Conservation (phyloP, 2,888 invertebrate genomes). For the Drosophila colorata region DNA sequence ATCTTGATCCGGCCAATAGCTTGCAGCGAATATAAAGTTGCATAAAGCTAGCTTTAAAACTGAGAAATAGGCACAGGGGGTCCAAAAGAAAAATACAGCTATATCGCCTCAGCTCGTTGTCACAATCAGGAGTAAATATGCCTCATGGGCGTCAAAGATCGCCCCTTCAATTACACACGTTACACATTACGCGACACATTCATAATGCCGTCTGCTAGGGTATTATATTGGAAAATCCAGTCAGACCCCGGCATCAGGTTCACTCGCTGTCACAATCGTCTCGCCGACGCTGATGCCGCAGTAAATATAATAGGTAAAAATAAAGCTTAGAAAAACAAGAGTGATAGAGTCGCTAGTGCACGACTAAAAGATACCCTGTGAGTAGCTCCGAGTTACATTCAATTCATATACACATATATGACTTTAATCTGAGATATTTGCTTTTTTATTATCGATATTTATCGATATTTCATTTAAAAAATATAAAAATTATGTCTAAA, state of each 20-base stretch:
- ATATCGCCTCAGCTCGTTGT: too few relatives aligned
- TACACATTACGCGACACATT: not conserved
- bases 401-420: too few relatives aligned
- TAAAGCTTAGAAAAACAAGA: slow-evolving; percentile 23
- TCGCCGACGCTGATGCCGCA: slow-evolving; percentile 68
- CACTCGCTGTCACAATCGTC: slow-evolving; percentile 48
- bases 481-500: too few relatives aligned
- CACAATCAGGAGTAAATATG: too few relatives aligned
- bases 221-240: slow-evolving; percentile 24
- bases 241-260: slow-evolving; percentile 31
- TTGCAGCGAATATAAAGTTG: not conserved
- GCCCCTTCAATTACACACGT: not conserved
- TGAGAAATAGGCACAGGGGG: too few relatives aligned
- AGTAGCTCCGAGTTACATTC: too few relatives aligned
- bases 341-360: not conserved
- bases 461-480: too few relatives aligned
- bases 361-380: not conserved
- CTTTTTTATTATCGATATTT: too few relatives aligned
- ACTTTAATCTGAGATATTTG: too few relatives aligned
- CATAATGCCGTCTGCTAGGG: not conserved
- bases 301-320: slow-evolving; percentile 47
- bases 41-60: not conserved
- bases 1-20: too few relatives aligned
- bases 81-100: too few relatives aligned
- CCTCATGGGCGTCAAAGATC: too few relatives aligned